Percentiles rank a stretch among this genome's conserved stretches.
These are phyloP conservation scores for Cottus gobio DNA, from an alignment of 2,113 vertebrate genomes.

Conservation along the genomic window DNA sequence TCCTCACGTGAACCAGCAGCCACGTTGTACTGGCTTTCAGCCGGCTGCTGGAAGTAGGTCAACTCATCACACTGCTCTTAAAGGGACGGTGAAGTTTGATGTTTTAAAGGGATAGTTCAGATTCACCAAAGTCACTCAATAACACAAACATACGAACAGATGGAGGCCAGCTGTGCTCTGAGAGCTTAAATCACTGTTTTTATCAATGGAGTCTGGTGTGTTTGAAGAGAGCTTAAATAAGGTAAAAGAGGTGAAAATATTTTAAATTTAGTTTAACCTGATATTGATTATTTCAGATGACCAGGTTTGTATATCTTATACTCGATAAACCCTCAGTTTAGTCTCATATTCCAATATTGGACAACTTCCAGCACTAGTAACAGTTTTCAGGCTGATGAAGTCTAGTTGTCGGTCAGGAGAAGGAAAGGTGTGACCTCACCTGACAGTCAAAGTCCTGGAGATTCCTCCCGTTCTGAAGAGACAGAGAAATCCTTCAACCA, in stretches of 20 bases:
- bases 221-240: not conserved
- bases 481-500: not conserved
- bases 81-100: too few species aligned
- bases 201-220: not conserved
- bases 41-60: too few species aligned
- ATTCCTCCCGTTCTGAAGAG: conserved; percentile 89
- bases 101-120: too few species aligned
- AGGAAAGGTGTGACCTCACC: conserved; percentile 80
- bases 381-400: not conserved
- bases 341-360: not conserved
- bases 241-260: too few species aligned
- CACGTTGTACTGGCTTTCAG: too few species aligned
- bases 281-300: not conserved
- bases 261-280: too few species aligned
- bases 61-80: too few species aligned
- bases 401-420: not conserved
- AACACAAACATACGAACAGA: not conserved
- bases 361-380: not conserved
- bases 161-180: not conserved
- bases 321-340: too few species aligned
- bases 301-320: not conserved
- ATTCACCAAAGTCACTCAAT: too few species aligned
- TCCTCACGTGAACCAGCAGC: too few species aligned
- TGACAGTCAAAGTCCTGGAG: conserved; percentile 97
- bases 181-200: not conserved